phyloP scores from a whole-genome alignment of 2,888 invertebrate genomes.

The Stenodema calcarata region DNA sequence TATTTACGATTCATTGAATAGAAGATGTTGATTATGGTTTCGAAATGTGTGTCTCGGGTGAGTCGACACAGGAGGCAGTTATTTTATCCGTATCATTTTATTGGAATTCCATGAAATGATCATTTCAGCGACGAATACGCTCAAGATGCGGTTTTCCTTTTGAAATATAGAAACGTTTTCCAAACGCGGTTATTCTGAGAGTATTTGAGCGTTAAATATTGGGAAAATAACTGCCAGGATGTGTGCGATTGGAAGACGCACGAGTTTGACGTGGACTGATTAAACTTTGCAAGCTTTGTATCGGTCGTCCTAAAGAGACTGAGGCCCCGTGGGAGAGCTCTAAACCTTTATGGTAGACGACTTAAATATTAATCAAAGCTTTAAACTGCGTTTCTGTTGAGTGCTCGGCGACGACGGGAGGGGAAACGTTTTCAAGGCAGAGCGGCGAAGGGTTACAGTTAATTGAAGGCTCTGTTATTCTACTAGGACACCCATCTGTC shows the following conservation, averaged over 20 bases:
- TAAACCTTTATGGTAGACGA: not conserved
- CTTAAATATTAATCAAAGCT: conserved; percentile 27
- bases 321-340: not conserved
- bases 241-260: no score
- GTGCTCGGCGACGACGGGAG: not conserved
- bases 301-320: not conserved
- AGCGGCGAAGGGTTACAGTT: not conserved
- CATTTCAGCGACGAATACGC: no score
- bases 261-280: not conserved
- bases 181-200: no score
- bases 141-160: no score
- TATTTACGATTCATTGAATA: no score
- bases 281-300: not conserved
- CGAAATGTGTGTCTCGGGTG: no score
- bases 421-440: not conserved
- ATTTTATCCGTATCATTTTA: no score
- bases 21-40: no score
- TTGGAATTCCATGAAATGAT: no score
- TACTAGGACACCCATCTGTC: conserved; percentile 39
- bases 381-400: not conserved
- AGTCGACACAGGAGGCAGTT: no score
- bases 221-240: not conserved
- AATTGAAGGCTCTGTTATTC: conserved; percentile 36
- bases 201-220: not conserved
- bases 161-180: no score